Percentiles rank a stretch among this genome's conserved stretches.
These are phyloP conservation scores for Anoplopoma fimbria DNA, from an alignment of 2,113 vertebrate species.

Conservation along the genomic window DNA sequence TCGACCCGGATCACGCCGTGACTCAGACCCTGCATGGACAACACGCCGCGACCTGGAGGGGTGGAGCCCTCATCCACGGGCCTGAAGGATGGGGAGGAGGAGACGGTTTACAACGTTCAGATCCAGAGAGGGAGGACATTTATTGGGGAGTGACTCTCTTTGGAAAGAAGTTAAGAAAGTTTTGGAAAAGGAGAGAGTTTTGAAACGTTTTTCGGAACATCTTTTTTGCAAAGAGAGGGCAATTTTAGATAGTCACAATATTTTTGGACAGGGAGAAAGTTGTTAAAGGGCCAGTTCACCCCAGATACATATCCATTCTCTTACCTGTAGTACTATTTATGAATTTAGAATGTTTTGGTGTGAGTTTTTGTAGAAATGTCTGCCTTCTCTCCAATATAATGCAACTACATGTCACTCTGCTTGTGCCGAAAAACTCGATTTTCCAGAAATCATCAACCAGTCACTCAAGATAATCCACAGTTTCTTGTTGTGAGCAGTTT, in stretches of 20 bases:
- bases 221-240: neutral
- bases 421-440: too few species aligned
- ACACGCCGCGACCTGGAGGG: slow-evolving; percentile 93
- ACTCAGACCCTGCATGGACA: slow-evolving; percentile 98
- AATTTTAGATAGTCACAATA: neutral
- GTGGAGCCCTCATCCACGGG: slow-evolving; percentile 98
- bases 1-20: slow-evolving; percentile 95
- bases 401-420: too few species aligned
- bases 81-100: slow-evolving; percentile 74
- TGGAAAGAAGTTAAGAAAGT: neutral
- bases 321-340: neutral
- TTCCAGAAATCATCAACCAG: too few species aligned
- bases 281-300: too few species aligned
- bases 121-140: too few species aligned
- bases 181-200: neutral
- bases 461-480: too few species aligned
- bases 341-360: neutral
- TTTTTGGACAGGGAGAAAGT: too few species aligned
- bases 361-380: too few species aligned
- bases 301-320: neutral
- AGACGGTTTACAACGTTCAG: too few species aligned
- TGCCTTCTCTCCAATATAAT: too few species aligned
- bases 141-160: too few species aligned
- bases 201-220: neutral
- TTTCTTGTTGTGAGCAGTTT: neutral